Evolutionary conservation across 2,113 vertebrate genomes (phyloP).

Genomic region (Diphyllodes magnificus): DNA sequence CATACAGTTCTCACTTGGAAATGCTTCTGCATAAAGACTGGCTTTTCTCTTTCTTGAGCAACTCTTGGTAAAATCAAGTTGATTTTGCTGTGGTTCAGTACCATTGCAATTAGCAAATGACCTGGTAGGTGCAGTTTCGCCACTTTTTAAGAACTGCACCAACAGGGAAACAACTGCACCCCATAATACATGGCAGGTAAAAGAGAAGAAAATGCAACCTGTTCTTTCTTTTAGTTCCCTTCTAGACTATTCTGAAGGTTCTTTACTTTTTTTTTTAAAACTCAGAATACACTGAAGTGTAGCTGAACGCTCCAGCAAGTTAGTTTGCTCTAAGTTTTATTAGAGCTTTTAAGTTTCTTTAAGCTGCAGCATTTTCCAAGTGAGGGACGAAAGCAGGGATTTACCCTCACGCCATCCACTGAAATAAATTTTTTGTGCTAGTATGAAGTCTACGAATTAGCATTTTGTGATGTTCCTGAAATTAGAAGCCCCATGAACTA

Average conservation of each 20-base stretch:
- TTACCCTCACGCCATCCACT: slow-evolving; percentile 48
- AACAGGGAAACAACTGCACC: background rate
- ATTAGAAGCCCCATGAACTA: slow-evolving; percentile 79
- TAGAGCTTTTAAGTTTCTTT: slow-evolving; percentile 60
- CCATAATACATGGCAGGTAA: background rate
- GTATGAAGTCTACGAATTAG: slow-evolving; percentile 69
- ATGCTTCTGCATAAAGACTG: background rate
- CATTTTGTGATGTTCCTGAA: slow-evolving; percentile 72
- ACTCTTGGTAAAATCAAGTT: fast-evolving
- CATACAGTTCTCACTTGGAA: background rate
- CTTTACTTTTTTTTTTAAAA: background rate
- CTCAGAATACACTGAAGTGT: background rate
- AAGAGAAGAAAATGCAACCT: background rate
- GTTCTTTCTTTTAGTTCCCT: background rate
- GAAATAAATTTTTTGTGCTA: slow-evolving; percentile 59
- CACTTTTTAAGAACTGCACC: background rate
- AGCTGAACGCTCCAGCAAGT: background rate
- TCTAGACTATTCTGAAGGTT: background rate
- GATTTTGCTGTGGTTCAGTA: background rate
- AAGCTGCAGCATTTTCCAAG: slow-evolving; percentile 56
- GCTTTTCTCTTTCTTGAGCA: background rate
- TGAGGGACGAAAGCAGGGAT: slow-evolving; percentile 32
- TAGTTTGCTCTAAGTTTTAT: slow-evolving; percentile 39
- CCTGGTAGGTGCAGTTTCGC: background rate
- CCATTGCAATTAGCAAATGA: background rate